Evolutionary conservation across 2,797 vertebrate genomes (phyloP).

Genomic region (Rhadinocentrus ornatus): DNA sequence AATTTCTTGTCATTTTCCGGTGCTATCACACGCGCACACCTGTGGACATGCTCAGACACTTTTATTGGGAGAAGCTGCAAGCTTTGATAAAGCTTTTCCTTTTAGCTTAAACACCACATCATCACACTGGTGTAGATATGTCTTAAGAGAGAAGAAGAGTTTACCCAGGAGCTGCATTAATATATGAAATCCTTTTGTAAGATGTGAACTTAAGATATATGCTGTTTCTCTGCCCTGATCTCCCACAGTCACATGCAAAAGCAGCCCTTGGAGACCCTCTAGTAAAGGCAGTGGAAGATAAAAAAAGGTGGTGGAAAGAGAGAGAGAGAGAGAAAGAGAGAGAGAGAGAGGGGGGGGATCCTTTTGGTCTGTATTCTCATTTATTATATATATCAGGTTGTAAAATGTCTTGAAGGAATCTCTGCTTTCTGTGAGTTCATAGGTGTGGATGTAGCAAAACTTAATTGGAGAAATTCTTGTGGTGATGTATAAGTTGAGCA

Average conservation of each 20-base stretch:
- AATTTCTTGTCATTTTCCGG: conserved; percentile 67
- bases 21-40: conserved; percentile 69
- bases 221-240: conserved; percentile 76
- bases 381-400: conserved; percentile 71
- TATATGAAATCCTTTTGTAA: conserved; percentile 77
- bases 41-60: conserved; percentile 64
- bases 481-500: conserved; percentile 45
- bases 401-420: conserved; percentile 67
- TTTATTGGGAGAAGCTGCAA: conserved; percentile 63
- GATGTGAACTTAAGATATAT: conserved; percentile 79
- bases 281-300: conserved; percentile 73
- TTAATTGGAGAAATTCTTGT: conserved; percentile 31
- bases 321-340: conserved; percentile 13
- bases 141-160: conserved; percentile 69
- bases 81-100: conserved; percentile 75
- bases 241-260: conserved; percentile 68
- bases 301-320: conserved; percentile 64
- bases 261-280: conserved; percentile 68
- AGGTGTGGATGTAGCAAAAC: conserved; percentile 48
- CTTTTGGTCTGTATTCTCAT: conserved; percentile 69
- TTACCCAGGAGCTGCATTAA: conserved; percentile 77
- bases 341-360: conserved; percentile 30
- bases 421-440: conserved; percentile 52
- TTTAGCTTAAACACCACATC: conserved; percentile 71
- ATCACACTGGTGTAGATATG: conserved; percentile 65